A percentile compares a stretch with the other conserved stretches of the same genome.
Conservation (phyloP, 2,113 vertebrate species). For the Tamias sibiricus region DNA sequence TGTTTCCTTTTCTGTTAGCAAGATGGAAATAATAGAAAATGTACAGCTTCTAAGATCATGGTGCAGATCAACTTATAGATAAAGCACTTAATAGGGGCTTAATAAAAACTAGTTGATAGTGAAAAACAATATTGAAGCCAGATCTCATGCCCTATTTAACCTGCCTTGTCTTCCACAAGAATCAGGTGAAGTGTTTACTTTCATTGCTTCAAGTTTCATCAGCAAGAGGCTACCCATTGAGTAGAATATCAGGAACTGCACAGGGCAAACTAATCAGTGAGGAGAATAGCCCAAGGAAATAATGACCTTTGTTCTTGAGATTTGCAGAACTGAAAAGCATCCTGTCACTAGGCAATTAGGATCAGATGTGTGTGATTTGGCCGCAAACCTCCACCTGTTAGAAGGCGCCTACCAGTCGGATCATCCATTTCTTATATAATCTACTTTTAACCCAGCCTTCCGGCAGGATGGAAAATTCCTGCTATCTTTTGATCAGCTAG, state of each 20-base stretch:
- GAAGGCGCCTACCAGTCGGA: background rate
- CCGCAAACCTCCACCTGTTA: background rate
- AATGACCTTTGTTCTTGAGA: background rate
- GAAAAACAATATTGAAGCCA: background rate
- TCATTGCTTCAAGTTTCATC: background rate
- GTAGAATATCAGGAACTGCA: background rate
- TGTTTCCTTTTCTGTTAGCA: background rate
- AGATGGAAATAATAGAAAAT: constrained; percentile 15
- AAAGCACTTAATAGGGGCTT: background rate
- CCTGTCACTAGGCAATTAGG: background rate
- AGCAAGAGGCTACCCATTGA: background rate
- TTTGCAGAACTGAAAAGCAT: background rate
- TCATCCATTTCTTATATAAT: background rate
- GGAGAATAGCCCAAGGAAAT: background rate
- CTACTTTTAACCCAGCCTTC: background rate
- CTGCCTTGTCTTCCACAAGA: background rate
- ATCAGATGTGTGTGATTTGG: background rate
- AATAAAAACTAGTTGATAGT: background rate
- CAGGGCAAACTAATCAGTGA: background rate
- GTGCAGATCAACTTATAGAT: background rate
- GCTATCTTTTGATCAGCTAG: background rate
- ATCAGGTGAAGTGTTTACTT: background rate
- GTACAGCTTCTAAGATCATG: background rate
- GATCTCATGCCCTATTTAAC: background rate
- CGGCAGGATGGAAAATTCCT: background rate